These are phyloP conservation scores for Enteromius unitaeniatus DNA, from an alignment of 2,797 vertebrate genomes.

Conservation along the genomic window DNA sequence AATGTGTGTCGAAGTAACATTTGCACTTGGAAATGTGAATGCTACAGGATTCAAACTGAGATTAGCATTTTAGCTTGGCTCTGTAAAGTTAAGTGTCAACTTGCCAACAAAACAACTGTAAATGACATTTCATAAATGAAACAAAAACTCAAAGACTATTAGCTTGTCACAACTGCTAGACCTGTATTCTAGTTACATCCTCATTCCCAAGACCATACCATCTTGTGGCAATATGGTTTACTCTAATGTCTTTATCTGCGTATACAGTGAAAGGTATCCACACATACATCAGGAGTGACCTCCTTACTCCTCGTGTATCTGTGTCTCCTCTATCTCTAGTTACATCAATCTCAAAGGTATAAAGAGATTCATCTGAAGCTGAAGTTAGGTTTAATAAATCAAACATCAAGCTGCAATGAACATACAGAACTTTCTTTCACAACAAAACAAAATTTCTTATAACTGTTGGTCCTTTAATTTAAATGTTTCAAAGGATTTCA, in stretches of 20 bases:
- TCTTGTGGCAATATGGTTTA: constrained; percentile 49
- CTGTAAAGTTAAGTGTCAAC: not conserved
- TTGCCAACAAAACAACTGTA: not conserved
- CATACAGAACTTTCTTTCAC: constrained; percentile 34
- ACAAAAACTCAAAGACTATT: not conserved
- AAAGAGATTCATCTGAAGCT: constrained; percentile 46
- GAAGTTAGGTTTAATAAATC: constrained; percentile 49
- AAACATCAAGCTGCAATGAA: constrained; percentile 40
- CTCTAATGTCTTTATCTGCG: constrained; percentile 40
- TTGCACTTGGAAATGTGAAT: not conserved
- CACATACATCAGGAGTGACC: not conserved
- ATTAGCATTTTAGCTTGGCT: not conserved
- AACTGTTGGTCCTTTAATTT: constrained; percentile 37
- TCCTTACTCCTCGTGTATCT: not conserved
- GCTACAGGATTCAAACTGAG: not conserved
- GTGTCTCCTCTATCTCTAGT: constrained; percentile 31
- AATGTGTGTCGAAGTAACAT: not conserved
- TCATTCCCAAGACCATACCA: constrained; percentile 44
- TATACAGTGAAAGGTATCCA: constrained; percentile 37
- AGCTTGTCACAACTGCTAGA: constrained; percentile 4
- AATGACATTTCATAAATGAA: not conserved
- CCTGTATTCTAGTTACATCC: not conserved
- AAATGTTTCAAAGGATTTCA: not conserved
- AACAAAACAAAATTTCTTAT: constrained; percentile 39
- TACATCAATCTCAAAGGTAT: constrained; percentile 51